Evolutionary conservation across 30 jellyfish, hydroid and myxozoan species (phyloP).

Genomic region (Clytia hemisphaerica): DNA sequence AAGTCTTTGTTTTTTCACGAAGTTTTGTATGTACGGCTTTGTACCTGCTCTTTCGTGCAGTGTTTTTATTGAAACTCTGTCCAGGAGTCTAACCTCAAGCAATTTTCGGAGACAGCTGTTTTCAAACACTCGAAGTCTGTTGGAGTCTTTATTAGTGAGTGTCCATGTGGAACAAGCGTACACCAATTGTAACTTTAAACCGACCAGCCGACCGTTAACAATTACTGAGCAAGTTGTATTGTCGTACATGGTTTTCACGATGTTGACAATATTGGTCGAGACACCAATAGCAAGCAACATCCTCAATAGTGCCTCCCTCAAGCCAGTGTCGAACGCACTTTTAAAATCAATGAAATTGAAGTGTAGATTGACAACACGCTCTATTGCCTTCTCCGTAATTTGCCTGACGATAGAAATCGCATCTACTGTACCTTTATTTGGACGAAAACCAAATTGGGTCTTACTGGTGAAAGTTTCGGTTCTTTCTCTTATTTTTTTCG

Average conservation of each 20-base stretch:
- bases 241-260: neutral
- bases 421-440: conserved; percentile 39
- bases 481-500: conserved; percentile 13
- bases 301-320: conserved; percentile 39
- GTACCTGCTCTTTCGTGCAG: neutral
- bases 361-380: conserved; percentile 17
- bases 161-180: conserved; percentile 34
- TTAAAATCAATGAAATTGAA: conserved; percentile 46
- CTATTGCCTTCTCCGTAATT: conserved; percentile 35
- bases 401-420: conserved; percentile 43
- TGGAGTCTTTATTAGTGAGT: neutral
- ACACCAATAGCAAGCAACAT: conserved; percentile 30
- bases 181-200: conserved; percentile 44
- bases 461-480: too few species aligned
- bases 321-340: conserved; percentile 37
- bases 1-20: neutral
- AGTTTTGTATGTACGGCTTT: neutral
- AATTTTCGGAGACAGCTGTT: conserved; percentile 11
- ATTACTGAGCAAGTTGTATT: conserved; percentile 11
- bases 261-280: conserved; percentile 1
- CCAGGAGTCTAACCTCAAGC: neutral
- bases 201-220: conserved; percentile 31
- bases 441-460: conserved; percentile 25
- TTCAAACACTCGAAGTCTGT: conserved; percentile 7
- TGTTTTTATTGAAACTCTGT: neutral